phyloP scores from a whole-genome alignment of 37 sponge, comb jelly and placozoan genomes.

The Ephydatia muelleri region DNA sequence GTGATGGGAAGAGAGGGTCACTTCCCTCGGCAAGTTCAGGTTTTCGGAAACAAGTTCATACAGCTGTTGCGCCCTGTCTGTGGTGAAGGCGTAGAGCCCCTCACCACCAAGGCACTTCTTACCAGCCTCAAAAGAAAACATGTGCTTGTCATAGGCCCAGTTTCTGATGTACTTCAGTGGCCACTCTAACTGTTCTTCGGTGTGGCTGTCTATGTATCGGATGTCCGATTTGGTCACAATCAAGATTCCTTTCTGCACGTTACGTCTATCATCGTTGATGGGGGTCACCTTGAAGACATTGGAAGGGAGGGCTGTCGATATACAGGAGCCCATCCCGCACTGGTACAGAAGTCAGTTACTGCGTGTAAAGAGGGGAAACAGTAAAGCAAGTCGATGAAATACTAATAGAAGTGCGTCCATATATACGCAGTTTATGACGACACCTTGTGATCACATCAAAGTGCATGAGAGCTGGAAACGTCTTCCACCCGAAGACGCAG shows the following conservation, averaged over 20 bases:
- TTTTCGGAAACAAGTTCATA: conserved; percentile 36
- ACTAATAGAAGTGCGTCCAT: no score
- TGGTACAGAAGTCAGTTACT: no score
- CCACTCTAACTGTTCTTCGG: conserved; percentile 62
- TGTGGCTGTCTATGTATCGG: conserved; percentile 39
- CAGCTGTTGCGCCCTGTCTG: conserved; percentile 31
- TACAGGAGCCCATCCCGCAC: conserved; percentile 29
- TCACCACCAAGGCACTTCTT: conserved; percentile 76
- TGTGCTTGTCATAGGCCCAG: conserved; percentile 81
- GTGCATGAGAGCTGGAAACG: no score
- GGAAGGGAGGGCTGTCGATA: conserved; percentile 2
- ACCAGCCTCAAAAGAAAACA: conserved; percentile 90
- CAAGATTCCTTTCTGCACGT: conserved; percentile 51
- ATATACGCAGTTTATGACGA: no score
- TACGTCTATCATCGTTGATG: conserved; percentile 53
- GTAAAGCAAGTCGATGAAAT: no score
- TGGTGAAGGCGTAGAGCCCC: conserved; percentile 75
- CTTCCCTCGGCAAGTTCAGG: neutral
- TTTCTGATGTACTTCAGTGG: conserved; percentile 74
- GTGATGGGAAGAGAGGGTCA: neutral
- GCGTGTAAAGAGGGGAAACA: no score
- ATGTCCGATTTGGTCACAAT: conserved; percentile 57
- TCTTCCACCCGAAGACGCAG: no score
- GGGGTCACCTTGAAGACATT: conserved; percentile 61
- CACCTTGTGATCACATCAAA: no score